Evolutionary conservation across 1,140 invertebrate genomes (phyloP), one percentile per base, ranked within the genome.

Genomic region (Diabrotica virgifera): DNA sequence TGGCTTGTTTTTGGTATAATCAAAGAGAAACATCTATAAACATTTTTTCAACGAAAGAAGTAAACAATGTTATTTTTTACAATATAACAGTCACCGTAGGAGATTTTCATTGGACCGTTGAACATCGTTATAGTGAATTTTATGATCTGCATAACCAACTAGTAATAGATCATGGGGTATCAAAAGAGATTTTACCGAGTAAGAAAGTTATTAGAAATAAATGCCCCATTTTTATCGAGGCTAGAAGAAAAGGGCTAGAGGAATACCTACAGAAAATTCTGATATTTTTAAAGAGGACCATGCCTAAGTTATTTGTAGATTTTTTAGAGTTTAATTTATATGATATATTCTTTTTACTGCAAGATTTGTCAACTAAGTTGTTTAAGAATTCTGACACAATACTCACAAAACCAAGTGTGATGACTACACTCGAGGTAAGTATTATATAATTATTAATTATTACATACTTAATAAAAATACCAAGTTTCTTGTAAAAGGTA

Each of bases 51-150:
- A 75, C 77, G 4, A 81, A 83, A 62, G 82, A 82, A 58, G 77
- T 80, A 10, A 82, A 86, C 46, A 83, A 82, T 62, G 79, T 88
- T n/a, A 87, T 83, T 4, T 87, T 81, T 73, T 93, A 93, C 74
- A 80, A 83, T 52, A 88, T 93, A 38, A 80, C 84, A 70, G 82
- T 93, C 36, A 83, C 78, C 55, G 80, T 95, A 12, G 88, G 86
- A 1, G 78, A 85, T 52, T 84, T 91, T 67, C 84, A 86, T 54
- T 97, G 95, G 95, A 86, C 81, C 52, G 87, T 96, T 0, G 87
- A 85, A 70, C 90, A 93, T 75, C 85, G 94, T 57, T 97, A 96
- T 79, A 94, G 86, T 75, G 93, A 96, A 70, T 97, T 97, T 80
- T 86, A 87, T 59, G 90, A 93, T 52, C 82, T 97, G 5, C 91